Base-by-base conservation (phyloP, 2,888 invertebrate species). In the Amblyteles armatorius region DNA sequence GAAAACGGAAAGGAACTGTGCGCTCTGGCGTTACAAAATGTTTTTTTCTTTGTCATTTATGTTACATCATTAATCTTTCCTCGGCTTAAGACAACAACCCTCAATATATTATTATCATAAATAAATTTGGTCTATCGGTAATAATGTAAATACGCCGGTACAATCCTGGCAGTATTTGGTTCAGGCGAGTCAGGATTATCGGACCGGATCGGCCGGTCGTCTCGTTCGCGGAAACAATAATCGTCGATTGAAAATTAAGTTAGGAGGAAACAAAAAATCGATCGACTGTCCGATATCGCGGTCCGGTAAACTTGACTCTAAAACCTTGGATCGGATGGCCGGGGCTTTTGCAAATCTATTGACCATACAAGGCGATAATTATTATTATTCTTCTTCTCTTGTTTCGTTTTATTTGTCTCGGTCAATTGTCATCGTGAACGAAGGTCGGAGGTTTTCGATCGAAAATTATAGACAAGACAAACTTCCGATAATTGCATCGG, bases 41-140 rank as follows among this genome's bases (percentile, higher is more conserved):
- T 90, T 90, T 90, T 87, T 88, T 89, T 90, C 87, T 82, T 57
- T 26, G 22, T 57, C 57, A 89, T 90, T 90, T 91, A 91, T 92
- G 92, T 91, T 92, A 93, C 92, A 93, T 91, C 81, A 92, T 92
- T 91, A 92, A 91, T 91, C 89, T 90, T 93, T 90, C 90, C 91
- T 91, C 89, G 90, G 90, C 90, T 92, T 90, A 91, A 91, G 91
- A 93, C 90, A 92, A 90, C 91, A 91, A 93, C 91, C 91, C 90
- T 92, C 91, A 92, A 90, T 90, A 93, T 93, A 93, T 92, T 93
- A 93, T 93, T 93, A 93, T 93, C 93, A 94, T 94, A 93, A 93
- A 94, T 94, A 94, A 93, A 93, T 94, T 93, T 93, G 93, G 93
- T 94, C 93, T 94, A 93, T 93, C 92, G 93, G 92, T 93, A 94